These are phyloP conservation scores for Calcarius lapponicus DNA, from an alignment of 2,797 vertebrate species.

Conservation along the genomic window DNA sequence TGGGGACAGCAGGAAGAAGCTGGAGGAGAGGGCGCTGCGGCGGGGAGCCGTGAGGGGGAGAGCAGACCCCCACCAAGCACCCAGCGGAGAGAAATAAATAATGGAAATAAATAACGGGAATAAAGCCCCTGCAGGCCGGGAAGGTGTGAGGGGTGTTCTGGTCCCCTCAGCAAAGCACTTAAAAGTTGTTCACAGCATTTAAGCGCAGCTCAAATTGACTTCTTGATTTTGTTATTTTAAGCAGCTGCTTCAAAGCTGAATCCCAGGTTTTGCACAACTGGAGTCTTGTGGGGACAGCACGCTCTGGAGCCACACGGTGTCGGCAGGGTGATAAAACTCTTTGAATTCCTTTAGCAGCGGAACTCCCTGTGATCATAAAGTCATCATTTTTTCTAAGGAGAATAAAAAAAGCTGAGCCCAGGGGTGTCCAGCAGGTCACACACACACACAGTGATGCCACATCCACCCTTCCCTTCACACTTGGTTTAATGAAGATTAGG, in stretches of 20 bases:
- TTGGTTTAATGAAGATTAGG: not conserved
- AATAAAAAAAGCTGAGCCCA: not conserved
- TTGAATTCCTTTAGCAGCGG: not conserved
- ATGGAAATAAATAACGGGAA: not conserved
- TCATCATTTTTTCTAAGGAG: not conserved
- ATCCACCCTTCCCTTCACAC: not conserved
- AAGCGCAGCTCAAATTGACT: not conserved
- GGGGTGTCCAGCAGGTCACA: not conserved
- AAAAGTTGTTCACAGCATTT: not conserved
- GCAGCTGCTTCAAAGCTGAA: not conserved
- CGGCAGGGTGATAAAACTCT: rapidly evolving
- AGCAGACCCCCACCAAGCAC: not conserved
- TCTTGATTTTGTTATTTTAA: not conserved
- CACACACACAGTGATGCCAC: rapidly evolving
- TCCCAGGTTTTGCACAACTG: not conserved
- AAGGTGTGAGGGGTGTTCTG: not conserved
- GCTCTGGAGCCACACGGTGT: rapidly evolving
- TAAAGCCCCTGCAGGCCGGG: not conserved
- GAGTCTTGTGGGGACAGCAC: not conserved
- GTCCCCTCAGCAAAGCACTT: too few relatives aligned
- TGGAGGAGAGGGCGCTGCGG: too few relatives aligned
- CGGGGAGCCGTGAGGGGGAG: not conserved
- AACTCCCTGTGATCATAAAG: not conserved
- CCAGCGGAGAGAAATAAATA: too few relatives aligned
- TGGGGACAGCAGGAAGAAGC: not conserved